phyloP scores from a whole-genome alignment of 2,113 vertebrate genomes.

The Verasper variegatus region DNA sequence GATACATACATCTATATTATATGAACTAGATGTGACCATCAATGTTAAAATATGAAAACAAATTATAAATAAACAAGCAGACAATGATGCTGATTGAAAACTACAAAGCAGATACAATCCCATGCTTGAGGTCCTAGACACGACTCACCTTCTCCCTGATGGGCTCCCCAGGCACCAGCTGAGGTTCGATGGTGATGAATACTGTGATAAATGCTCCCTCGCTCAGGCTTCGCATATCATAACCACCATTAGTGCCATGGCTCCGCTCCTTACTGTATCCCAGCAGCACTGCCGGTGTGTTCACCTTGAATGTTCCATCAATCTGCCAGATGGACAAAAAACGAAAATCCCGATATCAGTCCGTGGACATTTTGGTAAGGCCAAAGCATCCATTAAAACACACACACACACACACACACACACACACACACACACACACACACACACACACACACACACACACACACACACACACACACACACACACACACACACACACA shows the following conservation, averaged over 20 bases:
- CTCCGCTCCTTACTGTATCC: conserved; percentile 93
- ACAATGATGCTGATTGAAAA: neutral
- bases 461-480: no score
- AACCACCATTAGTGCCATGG: conserved; percentile 80
- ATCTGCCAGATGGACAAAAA: conserved; percentile 79
- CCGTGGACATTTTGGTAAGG: neutral
- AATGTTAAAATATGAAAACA: neutral
- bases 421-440: no score
- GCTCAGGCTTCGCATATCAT: conserved; percentile 83
- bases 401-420: no score
- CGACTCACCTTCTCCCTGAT: conserved; percentile 90
- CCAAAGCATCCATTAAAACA: no score
- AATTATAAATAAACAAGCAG: neutral
- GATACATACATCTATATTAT: neutral
- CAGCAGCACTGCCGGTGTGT: conserved; percentile 91
- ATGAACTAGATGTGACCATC: neutral
- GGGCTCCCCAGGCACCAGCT: conserved; percentile 91
- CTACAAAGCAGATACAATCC: neutral
- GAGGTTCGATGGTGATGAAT: conserved; percentile 95
- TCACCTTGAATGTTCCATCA: conserved; percentile 94
- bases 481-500: neutral
- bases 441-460: no score
- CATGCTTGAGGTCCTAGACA: neutral
- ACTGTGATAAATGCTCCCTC: conserved; percentile 93
- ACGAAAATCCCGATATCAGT: neutral